A percentile compares a stretch with the other conserved stretches of the same genome.
Evolutionary conservation across 2,113 vertebrate genomes (phyloP).

Genomic region (Panurus biarmicus): DNA sequence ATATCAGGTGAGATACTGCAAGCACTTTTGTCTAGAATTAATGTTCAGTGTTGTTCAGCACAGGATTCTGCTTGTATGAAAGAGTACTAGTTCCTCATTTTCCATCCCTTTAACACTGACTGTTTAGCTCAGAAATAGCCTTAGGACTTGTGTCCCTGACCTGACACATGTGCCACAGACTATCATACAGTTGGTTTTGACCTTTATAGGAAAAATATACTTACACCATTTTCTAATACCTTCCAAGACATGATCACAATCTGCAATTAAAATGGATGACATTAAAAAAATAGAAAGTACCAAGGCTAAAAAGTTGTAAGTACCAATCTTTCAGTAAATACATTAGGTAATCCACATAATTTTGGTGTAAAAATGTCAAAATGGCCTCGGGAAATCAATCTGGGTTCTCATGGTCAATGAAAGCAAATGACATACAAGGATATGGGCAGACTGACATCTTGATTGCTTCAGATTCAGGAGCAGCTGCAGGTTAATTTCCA

Average conservation of each 20-base stretch:
- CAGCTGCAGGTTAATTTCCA: background rate
- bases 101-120: background rate
- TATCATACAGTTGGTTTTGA: background rate
- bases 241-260: background rate
- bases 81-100: background rate
- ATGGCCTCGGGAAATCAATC: background rate
- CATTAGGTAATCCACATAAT: background rate
- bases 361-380: background rate
- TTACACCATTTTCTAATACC: background rate
- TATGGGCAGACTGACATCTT: background rate
- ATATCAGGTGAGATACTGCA: background rate
- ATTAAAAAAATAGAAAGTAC: background rate
- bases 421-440: background rate
- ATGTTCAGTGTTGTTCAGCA: background rate
- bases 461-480: background rate
- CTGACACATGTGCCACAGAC: background rate
- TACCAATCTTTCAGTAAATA: background rate
- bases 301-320: too few relatives aligned
- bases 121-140: background rate
- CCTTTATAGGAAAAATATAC: background rate
- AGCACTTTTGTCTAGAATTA: background rate
- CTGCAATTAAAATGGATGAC: background rate
- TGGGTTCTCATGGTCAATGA: background rate
- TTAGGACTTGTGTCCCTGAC: background rate
- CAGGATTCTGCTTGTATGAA: background rate